These are phyloP conservation scores for Spermophilus dauricus DNA, from an alignment of 2,113 vertebrate genomes.

Conservation along the genomic window DNA sequence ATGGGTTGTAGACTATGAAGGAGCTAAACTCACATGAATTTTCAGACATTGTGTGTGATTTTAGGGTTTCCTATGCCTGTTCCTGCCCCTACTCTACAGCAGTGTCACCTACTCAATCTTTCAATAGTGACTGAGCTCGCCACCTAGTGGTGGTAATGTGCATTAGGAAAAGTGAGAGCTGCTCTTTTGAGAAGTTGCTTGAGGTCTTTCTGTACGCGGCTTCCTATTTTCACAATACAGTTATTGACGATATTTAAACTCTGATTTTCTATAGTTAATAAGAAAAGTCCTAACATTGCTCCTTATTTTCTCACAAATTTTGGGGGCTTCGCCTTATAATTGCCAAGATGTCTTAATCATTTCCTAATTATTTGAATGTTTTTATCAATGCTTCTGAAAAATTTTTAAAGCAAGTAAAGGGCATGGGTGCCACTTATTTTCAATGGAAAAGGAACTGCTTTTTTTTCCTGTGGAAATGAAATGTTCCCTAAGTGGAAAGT, in stretches of 20 bases:
- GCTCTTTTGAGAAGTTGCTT: not conserved
- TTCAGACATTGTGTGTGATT: not conserved
- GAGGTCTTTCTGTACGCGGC: accelerated
- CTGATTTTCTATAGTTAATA: not conserved
- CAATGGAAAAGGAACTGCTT: not conserved
- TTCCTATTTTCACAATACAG: not conserved
- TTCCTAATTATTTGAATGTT: not conserved
- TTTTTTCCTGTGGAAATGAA: no score
- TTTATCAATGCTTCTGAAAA: not conserved
- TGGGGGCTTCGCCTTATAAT: not conserved
- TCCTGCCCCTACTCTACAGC: not conserved
- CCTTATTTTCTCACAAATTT: not conserved
- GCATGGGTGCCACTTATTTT: not conserved
- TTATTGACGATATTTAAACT: not conserved
- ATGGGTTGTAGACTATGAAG: not conserved
- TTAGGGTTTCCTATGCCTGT: not conserved
- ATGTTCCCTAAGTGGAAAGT: not conserved
- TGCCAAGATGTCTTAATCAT: not conserved
- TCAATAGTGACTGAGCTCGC: accelerated
- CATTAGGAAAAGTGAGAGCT: accelerated
- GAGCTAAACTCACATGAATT: not conserved
- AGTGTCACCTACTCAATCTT: accelerated
- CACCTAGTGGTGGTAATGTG: not conserved
- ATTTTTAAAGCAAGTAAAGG: not conserved
- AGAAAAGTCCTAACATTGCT: not conserved